Percentiles rank a stretch among this genome's conserved stretches.
phyloP scores from a whole-genome alignment of 2,113 vertebrate genomes.

The Osmerus eperlanus region DNA sequence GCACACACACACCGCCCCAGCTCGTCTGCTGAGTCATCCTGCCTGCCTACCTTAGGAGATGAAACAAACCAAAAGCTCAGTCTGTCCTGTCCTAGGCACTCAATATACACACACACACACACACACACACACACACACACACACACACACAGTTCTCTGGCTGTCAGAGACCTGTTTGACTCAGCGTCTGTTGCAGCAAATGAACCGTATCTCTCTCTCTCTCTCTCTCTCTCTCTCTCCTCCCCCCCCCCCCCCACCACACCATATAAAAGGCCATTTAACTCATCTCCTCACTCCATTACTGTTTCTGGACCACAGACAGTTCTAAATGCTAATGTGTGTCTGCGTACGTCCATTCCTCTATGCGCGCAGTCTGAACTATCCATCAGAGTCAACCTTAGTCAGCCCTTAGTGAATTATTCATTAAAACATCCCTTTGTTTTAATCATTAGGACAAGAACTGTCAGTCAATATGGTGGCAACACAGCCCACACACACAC shows the following conservation, averaged over 20 bases:
- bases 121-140: not conserved
- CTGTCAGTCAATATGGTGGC: not conserved
- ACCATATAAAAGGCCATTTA: constrained; percentile 21
- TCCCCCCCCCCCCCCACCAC: too few relatives aligned
- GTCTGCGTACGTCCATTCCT: not conserved
- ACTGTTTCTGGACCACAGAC: constrained; percentile 5
- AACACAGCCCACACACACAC: not conserved
- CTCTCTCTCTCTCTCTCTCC: not conserved
- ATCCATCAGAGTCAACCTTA: too few relatives aligned
- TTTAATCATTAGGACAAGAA: not conserved
- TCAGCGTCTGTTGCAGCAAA: too few relatives aligned
- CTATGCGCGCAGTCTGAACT: too few relatives aligned
- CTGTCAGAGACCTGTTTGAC: not conserved
- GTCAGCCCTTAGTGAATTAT: not conserved
- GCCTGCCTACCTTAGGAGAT: not conserved
- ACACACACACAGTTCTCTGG: not conserved
- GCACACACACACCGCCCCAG: not conserved
- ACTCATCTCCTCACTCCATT: constrained; percentile 11
- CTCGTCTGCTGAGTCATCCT: not conserved
- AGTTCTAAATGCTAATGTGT: constrained; percentile 30
- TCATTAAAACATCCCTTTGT: not conserved
- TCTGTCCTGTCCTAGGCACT: not conserved
- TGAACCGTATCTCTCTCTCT: not conserved
- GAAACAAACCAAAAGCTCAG: not conserved
- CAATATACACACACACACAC: not conserved